Base-by-base conservation (phyloP, 2,113 vertebrate genomes). In the Tachysurus vachellii region DNA sequence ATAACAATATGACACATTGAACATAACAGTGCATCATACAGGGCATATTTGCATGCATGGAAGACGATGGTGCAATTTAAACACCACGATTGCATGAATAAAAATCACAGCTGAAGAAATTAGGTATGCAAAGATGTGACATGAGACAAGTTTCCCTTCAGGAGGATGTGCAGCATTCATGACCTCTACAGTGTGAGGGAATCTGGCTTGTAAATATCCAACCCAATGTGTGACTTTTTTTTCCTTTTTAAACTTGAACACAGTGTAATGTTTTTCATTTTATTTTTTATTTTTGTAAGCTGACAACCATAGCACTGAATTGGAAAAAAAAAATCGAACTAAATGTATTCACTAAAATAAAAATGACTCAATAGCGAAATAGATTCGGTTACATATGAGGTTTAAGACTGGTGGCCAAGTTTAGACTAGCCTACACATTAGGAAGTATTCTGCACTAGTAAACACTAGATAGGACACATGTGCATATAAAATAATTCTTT, bases 161-260 rank as follows among this genome's bases (percentile, higher is more conserved):
- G 12, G 16, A 87, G 28, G 53, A 59, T 62, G 36, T 80, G 56
- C 36, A 73, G 36, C 54, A 50, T 53, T 56, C 62, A 19, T 70
- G 76, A 81, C 57, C 50, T 66, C 31, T 57, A 66, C 31, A 47
- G 31, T 28, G 75, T 86, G n/a, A 53, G 44, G 73, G 59, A 79
- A 79, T 85, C 53, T 79, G 59, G 47, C 26, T 64, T 47, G 26
- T 26, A 64, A 36, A 16, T 77, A 13, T 0, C 31, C 64, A 21
- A 42, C 4, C 14, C 14, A 61, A 14, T 19, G 14, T 66, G 59
- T 82, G 26, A 47, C 61, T 64, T 68, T 44, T 3, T 83, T 44
- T 76, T 62, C 42, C 1, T 54, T 28, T 54, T 2, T 28, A 76
- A 76, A 77, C 84, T 54, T 80, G 81, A 42, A 73, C 10, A 71